Percentiles rank a stretch among this genome's conserved stretches.
These are phyloP conservation scores for Blastomussa wellsi DNA, from an alignment of 92 coral and sea anemone genomes.

Conservation along the genomic window DNA sequence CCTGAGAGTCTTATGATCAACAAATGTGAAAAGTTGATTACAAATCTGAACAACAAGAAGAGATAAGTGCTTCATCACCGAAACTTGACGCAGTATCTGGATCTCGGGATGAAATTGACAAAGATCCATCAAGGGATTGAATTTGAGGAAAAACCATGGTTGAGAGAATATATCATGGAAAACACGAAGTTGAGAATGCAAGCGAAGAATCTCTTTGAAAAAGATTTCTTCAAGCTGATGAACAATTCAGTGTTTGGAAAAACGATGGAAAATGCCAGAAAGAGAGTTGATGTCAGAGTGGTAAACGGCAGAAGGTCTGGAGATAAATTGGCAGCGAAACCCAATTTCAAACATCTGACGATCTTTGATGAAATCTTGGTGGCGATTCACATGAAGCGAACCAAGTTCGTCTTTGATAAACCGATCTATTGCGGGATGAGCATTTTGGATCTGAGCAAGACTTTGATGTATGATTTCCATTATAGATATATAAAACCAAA, in stretches of 20 bases:
- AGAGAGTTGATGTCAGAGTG: not conserved
- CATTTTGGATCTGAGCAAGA: not conserved
- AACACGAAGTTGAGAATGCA: not conserved
- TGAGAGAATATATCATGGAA: not conserved
- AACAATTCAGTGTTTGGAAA: no score
- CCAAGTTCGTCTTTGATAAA: not conserved
- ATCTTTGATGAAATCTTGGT: not conserved
- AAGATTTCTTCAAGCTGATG: no score
- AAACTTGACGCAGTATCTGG: not conserved
- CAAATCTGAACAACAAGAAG: not conserved
- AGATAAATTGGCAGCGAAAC: not conserved
- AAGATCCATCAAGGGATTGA: not conserved
- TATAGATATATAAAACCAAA: not conserved
- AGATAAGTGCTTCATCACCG: not conserved
- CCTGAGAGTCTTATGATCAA: not conserved
- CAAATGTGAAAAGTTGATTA: not conserved
- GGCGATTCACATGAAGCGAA: not conserved
- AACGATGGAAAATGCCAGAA: not conserved
- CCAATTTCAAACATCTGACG: not conserved
- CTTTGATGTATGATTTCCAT: no score
- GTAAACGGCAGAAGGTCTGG: not conserved
- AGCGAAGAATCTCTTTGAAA: not conserved
- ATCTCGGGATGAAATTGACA: not conserved
- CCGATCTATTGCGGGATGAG: not conserved
- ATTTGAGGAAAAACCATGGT: not conserved